A percentile compares a stretch with the other conserved stretches of the same genome.
Conservation (phyloP, 2,797 vertebrate species). For the Propithecus deckenii region DNA sequence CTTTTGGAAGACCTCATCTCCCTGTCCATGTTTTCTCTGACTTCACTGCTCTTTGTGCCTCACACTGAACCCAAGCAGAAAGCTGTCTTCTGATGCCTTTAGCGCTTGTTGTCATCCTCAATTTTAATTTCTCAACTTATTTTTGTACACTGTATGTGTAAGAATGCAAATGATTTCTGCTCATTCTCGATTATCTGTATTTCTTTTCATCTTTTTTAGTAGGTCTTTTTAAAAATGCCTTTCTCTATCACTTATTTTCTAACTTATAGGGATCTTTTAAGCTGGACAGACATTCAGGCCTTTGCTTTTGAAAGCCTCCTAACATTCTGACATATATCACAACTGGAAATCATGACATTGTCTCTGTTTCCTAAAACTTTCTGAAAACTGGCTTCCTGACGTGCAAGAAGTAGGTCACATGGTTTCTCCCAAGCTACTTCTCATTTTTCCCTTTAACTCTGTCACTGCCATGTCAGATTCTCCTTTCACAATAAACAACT, state of each 20-base stretch:
- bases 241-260: not conserved
- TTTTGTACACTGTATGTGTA: no score
- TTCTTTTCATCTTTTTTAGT: not conserved
- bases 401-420: not conserved
- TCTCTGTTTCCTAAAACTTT: not conserved
- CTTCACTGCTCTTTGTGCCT: not conserved
- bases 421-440: not conserved
- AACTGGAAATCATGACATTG: not conserved
- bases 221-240: not conserved
- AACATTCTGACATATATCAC: not conserved
- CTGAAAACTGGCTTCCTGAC: not conserved
- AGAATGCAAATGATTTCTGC: not conserved
- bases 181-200: not conserved
- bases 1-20: not conserved
- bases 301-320: not conserved
- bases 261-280: not conserved
- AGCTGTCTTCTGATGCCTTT: fast-evolving
- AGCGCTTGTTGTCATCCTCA: fast-evolving
- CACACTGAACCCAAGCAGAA: not conserved
- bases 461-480: not conserved
- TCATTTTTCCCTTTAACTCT: not conserved
- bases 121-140: not conserved
- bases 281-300: not conserved
- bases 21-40: fast-evolving
- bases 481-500: not conserved